phyloP scores from a whole-genome alignment of 2,888 invertebrate species.

The Ypsolopha scabrella region DNA sequence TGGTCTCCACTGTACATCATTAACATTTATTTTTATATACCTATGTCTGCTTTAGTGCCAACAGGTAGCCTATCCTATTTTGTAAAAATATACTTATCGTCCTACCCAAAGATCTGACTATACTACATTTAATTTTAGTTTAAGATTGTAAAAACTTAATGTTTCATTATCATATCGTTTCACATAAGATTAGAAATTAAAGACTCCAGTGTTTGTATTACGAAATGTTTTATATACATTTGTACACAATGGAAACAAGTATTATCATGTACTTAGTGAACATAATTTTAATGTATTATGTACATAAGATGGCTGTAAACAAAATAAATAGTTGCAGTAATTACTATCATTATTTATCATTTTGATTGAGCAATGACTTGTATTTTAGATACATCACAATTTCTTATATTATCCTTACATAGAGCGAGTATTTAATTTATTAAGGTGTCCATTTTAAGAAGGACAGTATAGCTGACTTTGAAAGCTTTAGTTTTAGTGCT shows the following conservation, averaged over 20 bases:
- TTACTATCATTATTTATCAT: slow-evolving; percentile 37
- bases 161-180: no score
- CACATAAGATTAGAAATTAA: no score
- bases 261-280: slow-evolving; percentile 48
- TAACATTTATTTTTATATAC: no score
- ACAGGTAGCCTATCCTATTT: no score
- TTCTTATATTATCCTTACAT: slow-evolving; percentile 16
- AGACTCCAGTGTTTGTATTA: not conserved
- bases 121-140: no score
- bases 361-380: slow-evolving; percentile 30
- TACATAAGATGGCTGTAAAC: slow-evolving; percentile 45
- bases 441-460: not conserved
- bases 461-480: not conserved
- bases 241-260: slow-evolving; percentile 48
- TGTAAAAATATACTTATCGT: no score
- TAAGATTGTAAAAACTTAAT: no score
- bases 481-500: no score
- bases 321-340: slow-evolving; percentile 60
- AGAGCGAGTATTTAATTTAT: slow-evolving; percentile 33
- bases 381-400: slow-evolving; percentile 5
- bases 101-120: no score
- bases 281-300: slow-evolving; percentile 35
- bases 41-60: no score
- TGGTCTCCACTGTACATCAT: no score
- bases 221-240: slow-evolving; percentile 47